Evolutionary conservation across 2,888 invertebrate genomes (phyloP).

Genomic region (Nomada hirtipes): DNA sequence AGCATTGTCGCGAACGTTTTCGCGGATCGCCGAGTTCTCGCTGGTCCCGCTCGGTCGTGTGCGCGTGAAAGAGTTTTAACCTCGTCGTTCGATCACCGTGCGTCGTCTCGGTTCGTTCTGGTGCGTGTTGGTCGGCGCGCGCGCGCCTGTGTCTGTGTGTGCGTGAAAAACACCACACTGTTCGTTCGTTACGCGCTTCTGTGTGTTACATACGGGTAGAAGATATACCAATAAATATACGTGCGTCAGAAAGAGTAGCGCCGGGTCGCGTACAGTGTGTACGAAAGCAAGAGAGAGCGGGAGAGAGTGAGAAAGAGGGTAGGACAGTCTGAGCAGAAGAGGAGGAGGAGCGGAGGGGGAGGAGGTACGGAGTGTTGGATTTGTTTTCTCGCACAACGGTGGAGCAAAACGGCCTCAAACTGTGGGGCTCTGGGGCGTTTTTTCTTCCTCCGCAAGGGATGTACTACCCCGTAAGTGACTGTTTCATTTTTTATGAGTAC

Average conservation of each 20-base stretch:
- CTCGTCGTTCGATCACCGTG: conserved; percentile 64
- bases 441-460: conserved; percentile 98
- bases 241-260: conserved; percentile 47
- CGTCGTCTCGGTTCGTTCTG: conserved; percentile 57
- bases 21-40: conserved; percentile 39
- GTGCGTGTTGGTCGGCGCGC: conserved; percentile 63
- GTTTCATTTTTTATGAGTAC: conserved; percentile 32
- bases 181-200: conserved; percentile 16
- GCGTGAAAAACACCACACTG: conserved; percentile 28
- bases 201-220: neutral
- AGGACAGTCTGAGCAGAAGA: conserved; percentile 52
- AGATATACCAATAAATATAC: conserved; percentile 24
- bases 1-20: conserved; percentile 19
- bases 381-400: conserved; percentile 80
- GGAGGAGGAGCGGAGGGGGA: conserved; percentile 56
- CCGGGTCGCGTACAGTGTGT: conserved; percentile 62
- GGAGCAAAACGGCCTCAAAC: conserved; percentile 93
- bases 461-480: conserved; percentile 96
- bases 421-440: conserved; percentile 98
- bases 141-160: conserved; percentile 41
- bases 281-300: conserved; percentile 59
- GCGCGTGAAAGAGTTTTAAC: conserved; percentile 52
- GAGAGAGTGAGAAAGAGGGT: conserved; percentile 62
- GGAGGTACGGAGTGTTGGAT: conserved; percentile 74
- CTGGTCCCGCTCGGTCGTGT: conserved; percentile 53